phyloP scores from a whole-genome alignment of 2,888 invertebrate genomes.

The Papilio demoleus region DNA sequence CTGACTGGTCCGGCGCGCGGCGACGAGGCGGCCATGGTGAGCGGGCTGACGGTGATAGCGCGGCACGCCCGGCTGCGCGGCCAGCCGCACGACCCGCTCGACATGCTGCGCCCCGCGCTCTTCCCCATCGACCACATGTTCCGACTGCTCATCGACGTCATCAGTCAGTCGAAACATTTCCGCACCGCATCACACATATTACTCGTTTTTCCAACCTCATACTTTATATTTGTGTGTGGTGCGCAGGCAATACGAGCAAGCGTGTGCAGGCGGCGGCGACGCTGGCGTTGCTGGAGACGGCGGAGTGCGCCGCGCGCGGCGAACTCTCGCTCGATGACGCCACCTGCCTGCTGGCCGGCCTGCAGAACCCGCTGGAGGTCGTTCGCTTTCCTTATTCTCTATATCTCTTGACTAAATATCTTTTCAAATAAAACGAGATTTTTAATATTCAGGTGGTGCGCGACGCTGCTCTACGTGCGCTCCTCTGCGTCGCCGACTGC shows the following conservation, averaged over 20 bases:
- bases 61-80: slow-evolving; percentile 84
- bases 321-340: slow-evolving; percentile 87
- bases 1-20: slow-evolving; percentile 72
- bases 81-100: slow-evolving; percentile 76
- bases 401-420: background rate
- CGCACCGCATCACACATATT: background rate
- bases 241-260: slow-evolving; percentile 84
- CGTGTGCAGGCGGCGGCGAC: slow-evolving; percentile 91
- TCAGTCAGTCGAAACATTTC: slow-evolving; percentile 80
- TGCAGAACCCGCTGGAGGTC: slow-evolving; percentile 87
- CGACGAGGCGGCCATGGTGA: slow-evolving; percentile 79
- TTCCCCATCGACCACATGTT: slow-evolving; percentile 93
- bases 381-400: background rate
- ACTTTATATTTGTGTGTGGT: background rate
- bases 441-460: slow-evolving; percentile 84
- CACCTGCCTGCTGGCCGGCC: slow-evolving; percentile 88
- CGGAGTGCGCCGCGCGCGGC: slow-evolving; percentile 88
- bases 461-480: slow-evolving; percentile 90
- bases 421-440: background rate
- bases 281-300: slow-evolving; percentile 91
- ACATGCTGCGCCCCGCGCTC: slow-evolving; percentile 88
- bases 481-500: slow-evolving; percentile 89
- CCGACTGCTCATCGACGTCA: slow-evolving; percentile 89
- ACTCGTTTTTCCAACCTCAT: background rate
- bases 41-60: slow-evolving; percentile 83